Percentiles rank a stretch among this genome's conserved stretches.
phyloP scores from a whole-genome alignment of 2,113 vertebrate genomes.

The Isichthys henryi region DNA sequence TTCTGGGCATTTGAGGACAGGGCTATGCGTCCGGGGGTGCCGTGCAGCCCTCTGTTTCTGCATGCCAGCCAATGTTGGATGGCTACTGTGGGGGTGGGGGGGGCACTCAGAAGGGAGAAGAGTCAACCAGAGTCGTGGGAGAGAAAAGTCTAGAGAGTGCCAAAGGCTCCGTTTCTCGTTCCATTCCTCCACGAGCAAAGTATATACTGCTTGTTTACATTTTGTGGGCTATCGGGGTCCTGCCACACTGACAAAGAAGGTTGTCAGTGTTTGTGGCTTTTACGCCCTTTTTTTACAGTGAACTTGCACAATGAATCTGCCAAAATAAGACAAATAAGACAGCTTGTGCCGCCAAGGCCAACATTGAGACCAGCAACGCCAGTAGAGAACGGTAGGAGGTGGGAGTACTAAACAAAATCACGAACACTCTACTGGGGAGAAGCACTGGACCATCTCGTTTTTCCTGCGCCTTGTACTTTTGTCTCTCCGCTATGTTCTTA shows the following conservation, averaged over 20 bases:
- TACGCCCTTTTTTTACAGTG: constrained; percentile 5
- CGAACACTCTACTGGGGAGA: background rate
- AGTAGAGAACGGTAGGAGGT: background rate
- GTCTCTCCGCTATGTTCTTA: background rate
- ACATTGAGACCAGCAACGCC: background rate
- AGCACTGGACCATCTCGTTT: background rate
- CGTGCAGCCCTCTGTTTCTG: background rate
- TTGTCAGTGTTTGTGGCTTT: constrained; percentile 20
- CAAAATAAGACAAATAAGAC: constrained; percentile 19
- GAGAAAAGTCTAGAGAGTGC: background rate
- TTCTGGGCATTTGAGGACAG: constrained; percentile 8
- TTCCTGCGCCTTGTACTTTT: background rate
- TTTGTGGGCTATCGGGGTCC: constrained; percentile 22
- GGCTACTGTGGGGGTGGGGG: background rate
- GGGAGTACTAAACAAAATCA: background rate
- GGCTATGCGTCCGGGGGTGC: background rate
- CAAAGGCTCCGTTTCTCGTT: constrained; percentile 9
- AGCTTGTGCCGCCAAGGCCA: constrained; percentile 11
- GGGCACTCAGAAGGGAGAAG: background rate
- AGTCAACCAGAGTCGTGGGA: background rate
- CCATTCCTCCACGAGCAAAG: constrained; percentile 15
- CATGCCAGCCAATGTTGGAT: background rate
- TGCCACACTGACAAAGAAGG: constrained; percentile 22
- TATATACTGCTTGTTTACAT: constrained; percentile 20
- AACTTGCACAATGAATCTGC: constrained; percentile 26